Evolutionary conservation across 2,888 invertebrate genomes (phyloP).

Genomic region (Bembecia ichneumoniformis): DNA sequence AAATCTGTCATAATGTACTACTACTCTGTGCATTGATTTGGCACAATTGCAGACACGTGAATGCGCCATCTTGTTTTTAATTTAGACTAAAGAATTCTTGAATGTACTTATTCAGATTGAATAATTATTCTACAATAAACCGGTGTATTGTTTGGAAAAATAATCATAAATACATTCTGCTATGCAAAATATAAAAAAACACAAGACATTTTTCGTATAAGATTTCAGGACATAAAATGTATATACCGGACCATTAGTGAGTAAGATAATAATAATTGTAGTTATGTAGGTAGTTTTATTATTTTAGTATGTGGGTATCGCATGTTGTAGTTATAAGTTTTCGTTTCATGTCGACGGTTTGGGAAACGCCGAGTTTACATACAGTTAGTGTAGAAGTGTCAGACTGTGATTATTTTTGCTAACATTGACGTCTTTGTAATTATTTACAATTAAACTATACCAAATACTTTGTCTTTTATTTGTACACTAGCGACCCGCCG

Average conservation of each 20-base stretch:
- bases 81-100: background rate
- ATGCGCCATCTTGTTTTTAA: slow-evolving; percentile 17
- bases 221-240: too few species aligned
- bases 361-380: slow-evolving; percentile 1
- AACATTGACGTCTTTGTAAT: slow-evolving; percentile 72
- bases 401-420: slow-evolving; percentile 72
- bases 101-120: too few species aligned
- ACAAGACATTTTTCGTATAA: too few species aligned
- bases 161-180: too few species aligned
- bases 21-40: background rate
- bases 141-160: too few species aligned
- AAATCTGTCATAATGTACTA: background rate
- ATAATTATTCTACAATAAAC: too few species aligned
- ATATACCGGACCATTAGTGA: too few species aligned
- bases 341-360: background rate
- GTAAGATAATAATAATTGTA: background rate
- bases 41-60: background rate
- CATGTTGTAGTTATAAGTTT: slow-evolving; percentile 16
- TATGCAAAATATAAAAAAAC: too few species aligned
- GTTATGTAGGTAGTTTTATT: slow-evolving; percentile 5
- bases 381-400: slow-evolving; percentile 49
- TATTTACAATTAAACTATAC: slow-evolving; percentile 68
- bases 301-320: slow-evolving; percentile 13
- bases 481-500: too few species aligned
- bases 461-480: slow-evolving; percentile 38